Conservation (phyloP, 1,140 invertebrate genomes). For the Thalassaphorura encarpata region DNA sequence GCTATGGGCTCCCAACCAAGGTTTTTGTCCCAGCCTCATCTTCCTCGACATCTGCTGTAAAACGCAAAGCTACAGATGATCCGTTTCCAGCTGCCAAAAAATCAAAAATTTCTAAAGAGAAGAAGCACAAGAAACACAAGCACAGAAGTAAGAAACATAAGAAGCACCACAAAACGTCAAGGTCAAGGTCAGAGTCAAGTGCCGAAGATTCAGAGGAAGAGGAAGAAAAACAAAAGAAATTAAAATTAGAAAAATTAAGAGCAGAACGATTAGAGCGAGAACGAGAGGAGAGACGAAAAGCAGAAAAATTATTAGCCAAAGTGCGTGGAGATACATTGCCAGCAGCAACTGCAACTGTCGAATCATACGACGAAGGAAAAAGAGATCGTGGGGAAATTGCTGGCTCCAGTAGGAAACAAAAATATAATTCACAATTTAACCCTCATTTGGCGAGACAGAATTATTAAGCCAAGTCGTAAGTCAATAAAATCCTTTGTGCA, state of each 20-base stretch:
- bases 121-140: slow-evolving; percentile 33
- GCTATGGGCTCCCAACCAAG: background rate
- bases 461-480: slow-evolving; percentile 36
- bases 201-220: slow-evolving; percentile 31
- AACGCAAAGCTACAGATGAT: slow-evolving; percentile 2
- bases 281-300: slow-evolving; percentile 56
- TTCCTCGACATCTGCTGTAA: slow-evolving; percentile 12
- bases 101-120: slow-evolving; percentile 30
- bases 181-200: slow-evolving; percentile 36
- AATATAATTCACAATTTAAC: slow-evolving; percentile 90
- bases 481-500: too few relatives aligned
- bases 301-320: slow-evolving; percentile 57
- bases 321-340: slow-evolving; percentile 42
- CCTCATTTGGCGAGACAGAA: slow-evolving; percentile 76
- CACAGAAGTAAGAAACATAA: slow-evolving; percentile 38
- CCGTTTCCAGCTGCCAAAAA: background rate
- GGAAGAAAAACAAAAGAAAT: slow-evolving; percentile 34
- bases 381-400: slow-evolving; percentile 25
- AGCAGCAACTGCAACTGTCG: slow-evolving; percentile 11
- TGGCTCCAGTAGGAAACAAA: slow-evolving; percentile 46
- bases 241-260: slow-evolving; percentile 60
- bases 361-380: slow-evolving; percentile 11
- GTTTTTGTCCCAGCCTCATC: background rate
- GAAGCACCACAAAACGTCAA: slow-evolving; percentile 38
- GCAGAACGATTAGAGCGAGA: slow-evolving; percentile 69